phyloP scores from a whole-genome alignment of 2,797 vertebrate genomes.

The Sylvia borin region DNA sequence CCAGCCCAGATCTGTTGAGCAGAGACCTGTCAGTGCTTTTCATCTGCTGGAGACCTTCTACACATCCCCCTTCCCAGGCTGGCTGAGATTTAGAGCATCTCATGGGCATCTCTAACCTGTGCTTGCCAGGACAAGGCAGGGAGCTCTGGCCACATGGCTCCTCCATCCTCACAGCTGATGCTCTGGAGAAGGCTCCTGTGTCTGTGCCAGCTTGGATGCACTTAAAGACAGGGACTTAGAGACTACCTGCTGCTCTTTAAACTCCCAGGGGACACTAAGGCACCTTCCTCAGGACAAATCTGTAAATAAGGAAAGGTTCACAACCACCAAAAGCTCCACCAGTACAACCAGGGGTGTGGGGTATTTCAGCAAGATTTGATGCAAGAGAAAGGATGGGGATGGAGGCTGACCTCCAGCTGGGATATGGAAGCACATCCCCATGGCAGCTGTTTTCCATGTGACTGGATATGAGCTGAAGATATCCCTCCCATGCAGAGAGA shows the following conservation, averaged over 20 bases:
- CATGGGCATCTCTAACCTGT: not conserved
- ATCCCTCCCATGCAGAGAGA: not conserved
- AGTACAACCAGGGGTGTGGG: not conserved
- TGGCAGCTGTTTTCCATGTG: not conserved
- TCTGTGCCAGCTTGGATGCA: not conserved
- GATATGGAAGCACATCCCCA: not conserved
- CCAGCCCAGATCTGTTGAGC: not conserved
- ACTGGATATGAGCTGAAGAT: not conserved
- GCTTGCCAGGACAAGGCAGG: not conserved
- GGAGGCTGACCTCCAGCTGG: not conserved
- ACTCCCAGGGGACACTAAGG: not conserved
- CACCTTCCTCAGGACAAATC: not conserved
- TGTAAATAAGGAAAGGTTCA: not conserved
- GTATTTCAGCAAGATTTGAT: not conserved
- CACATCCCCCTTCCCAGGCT: not conserved
- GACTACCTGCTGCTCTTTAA: not conserved
- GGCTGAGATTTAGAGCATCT: not conserved
- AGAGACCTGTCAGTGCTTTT: not conserved
- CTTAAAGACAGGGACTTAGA: not conserved
- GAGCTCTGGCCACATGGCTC: not conserved
- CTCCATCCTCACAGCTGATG: fast-evolving
- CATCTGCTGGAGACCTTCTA: not conserved
- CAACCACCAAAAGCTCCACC: not conserved
- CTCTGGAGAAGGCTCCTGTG: not conserved
- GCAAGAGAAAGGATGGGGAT: not conserved